Evolutionary conservation across 1,140 invertebrate genomes (phyloP).

Genomic region (Paramacrobiotus metropolitanus): DNA sequence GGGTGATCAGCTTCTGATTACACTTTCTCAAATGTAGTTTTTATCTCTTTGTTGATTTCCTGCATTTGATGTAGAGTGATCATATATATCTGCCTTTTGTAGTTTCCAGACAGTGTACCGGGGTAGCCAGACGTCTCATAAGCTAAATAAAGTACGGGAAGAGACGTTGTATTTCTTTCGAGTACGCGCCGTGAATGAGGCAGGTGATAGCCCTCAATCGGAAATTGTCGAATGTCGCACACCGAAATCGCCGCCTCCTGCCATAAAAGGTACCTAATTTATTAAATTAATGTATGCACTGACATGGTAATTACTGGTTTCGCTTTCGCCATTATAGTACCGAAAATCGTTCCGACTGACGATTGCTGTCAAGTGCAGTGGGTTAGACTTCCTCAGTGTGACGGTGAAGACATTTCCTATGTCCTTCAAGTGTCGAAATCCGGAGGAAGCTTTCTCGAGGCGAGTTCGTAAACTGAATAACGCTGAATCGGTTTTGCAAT

Average conservation of each 20-base stretch:
- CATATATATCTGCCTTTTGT: background rate
- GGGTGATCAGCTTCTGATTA: too few species aligned
- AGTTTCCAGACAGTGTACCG: slow-evolving; percentile 47
- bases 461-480: background rate
- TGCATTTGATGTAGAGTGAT: slow-evolving; percentile 10
- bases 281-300: too few species aligned
- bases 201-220: slow-evolving; percentile 51
- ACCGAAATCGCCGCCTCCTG: slow-evolving; percentile 43
- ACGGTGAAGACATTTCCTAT: slow-evolving; percentile 1
- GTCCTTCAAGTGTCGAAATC: background rate
- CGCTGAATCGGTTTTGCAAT: background rate
- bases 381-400: background rate
- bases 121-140: slow-evolving; percentile 44
- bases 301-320: too few species aligned
- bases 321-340: slow-evolving; percentile 20
- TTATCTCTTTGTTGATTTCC: background rate
- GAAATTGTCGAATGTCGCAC: slow-evolving; percentile 37
- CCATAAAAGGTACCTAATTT: slow-evolving; percentile 38
- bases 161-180: slow-evolving; percentile 49
- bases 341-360: slow-evolving; percentile 22
- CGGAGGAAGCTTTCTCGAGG: background rate
- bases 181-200: slow-evolving; percentile 54
- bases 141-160: slow-evolving; percentile 53
- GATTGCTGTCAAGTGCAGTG: background rate
- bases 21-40: background rate